Base-by-base conservation (phyloP, 1,140 invertebrate species). In the Drosophila takahashii region DNA sequence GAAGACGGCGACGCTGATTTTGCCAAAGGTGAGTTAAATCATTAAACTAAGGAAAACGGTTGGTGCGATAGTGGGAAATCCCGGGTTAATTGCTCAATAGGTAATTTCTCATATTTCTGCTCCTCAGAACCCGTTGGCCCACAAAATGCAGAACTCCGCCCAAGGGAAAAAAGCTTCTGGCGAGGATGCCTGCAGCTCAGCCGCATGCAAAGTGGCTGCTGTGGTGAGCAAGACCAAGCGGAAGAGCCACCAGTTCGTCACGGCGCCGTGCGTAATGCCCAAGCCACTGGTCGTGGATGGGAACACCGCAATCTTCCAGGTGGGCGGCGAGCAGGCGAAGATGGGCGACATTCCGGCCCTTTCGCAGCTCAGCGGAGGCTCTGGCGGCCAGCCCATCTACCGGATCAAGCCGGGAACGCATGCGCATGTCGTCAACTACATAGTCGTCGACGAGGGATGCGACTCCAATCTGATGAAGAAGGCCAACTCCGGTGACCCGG, bases 341-440 rank as follows among this genome's bases (percentile, higher is more conserved):
- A 50, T 89, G 53, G 41, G 50, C 15, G 73, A 87, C 34, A 77
- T 87, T 5, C 62, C 76, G 4, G 36, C 62, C 9, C 37, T 87
- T 26, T 50, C 78, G 3, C 2, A 41, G 0, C 13, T 29, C 0
- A 36, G 18, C 0, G 62, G 56, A 0, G 29, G 13, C 1, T 48
- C 60, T 22, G 42, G 58, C 2, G 67, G 67, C 0, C 62, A 73
- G 34, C 76, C 80, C 18, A 77, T 87, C 0, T 87, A 84, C 18
- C 84, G 84, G 4, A 87, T 87, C 6, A 87, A 89, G 58, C 84
- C 84, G 0, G 84, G 84, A 10, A 87, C 84, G 29, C 84, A 87
- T 36, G 84, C 79, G 0, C 84, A 87, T 32, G 60, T 87, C 26
- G 65, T 87, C 11, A 89, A 87, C 32, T 87, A 89, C 36, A 80